Evolutionary conservation across 2,797 vertebrate species (phyloP), one percentile per base, ranked within the genome.

Genomic region (Nyctibius grandis): DNA sequence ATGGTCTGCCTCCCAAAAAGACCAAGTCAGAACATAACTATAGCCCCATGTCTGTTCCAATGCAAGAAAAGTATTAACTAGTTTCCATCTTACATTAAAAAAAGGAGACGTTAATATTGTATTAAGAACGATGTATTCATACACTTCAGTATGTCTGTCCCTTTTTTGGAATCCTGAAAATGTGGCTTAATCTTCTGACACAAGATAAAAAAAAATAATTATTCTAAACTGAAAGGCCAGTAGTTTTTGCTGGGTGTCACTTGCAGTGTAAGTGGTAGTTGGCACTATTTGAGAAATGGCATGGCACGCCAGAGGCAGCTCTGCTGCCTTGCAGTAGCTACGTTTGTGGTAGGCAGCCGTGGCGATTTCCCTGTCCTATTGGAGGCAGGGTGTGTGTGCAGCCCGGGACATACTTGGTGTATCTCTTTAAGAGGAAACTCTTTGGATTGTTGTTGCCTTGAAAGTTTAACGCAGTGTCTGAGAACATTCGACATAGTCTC

Each of bases 401-500:
- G 74, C 50, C 19, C 0, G 0, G 25, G 74, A 47, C 7, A 1
- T 63, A 28, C 54, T 63, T 13, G 1, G 31, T 14, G 18, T 44
- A 33, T 68, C 50, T 59, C 84, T 94, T 77, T 59, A 86, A 87
- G 70, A 83, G 56, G 51, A 89, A 70, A 42, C 57, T 69, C 42
- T 56, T 82, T 61, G 81, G 47, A 57, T 70, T 90, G 60, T 91
- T 94, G 65, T 88, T 95, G 92, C 85, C 57, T 94, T 88, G 50
- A 64, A 92, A 74, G 20, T 96, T 93, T 70, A 86, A 82, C 22
- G 9, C 34, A n/a, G 63, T 68, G 88, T 93, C 95, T 95, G 93
- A 93, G 89, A 93, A 85, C 78, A 65, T 79, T 95, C 77, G 68
- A 17, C 88, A 63, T 95, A 94, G 79, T 95, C 92, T 82, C 3